Percentiles rank a stretch among this genome's conserved stretches.
These are phyloP conservation scores for Drosophila quadrilineata DNA, from an alignment of 1,140 invertebrate genomes.

Conservation along the genomic window DNA sequence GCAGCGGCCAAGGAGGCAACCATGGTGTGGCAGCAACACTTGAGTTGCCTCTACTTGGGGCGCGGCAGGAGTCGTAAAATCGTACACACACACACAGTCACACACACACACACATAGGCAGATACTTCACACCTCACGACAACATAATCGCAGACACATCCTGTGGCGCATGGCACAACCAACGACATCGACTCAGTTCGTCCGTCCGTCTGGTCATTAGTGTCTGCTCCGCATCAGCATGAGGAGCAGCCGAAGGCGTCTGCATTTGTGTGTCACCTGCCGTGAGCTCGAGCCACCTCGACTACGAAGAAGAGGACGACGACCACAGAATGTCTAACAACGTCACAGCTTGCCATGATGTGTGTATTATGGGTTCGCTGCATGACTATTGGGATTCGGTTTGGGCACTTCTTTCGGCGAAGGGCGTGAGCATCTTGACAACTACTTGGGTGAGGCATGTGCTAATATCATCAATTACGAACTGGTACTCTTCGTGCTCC, in stretches of 20 bases:
- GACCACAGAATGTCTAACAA: constrained; percentile 69
- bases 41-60: constrained; percentile 21
- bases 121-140: constrained; percentile 39
- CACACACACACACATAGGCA: background rate
- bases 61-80: constrained; percentile 58
- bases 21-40: constrained; percentile 9
- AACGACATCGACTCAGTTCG: constrained; percentile 21
- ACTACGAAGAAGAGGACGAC: constrained; percentile 54
- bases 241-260: constrained; percentile 63
- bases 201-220: constrained; percentile 56
- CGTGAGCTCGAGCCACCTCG: constrained; percentile 27
- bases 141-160: constrained; percentile 60
- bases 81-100: constrained; percentile 30
- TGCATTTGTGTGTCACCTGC: constrained; percentile 59
- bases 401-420: too few species aligned
- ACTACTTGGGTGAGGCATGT: constrained; percentile 18
- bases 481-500: too few species aligned
- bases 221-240: constrained; percentile 39
- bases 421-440: constrained; percentile 1
- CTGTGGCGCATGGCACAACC: constrained; percentile 72
- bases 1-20: constrained; percentile 21
- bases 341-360: constrained; percentile 27
- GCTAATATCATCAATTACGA: constrained; percentile 31
- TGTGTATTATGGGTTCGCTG: background rate
- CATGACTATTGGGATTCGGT: too few species aligned